Evolutionary conservation across 92 coral and sea anemone genomes (phyloP), one percentile per base, ranked within the genome.

Genomic region (Parazoanthus atlanticus): DNA sequence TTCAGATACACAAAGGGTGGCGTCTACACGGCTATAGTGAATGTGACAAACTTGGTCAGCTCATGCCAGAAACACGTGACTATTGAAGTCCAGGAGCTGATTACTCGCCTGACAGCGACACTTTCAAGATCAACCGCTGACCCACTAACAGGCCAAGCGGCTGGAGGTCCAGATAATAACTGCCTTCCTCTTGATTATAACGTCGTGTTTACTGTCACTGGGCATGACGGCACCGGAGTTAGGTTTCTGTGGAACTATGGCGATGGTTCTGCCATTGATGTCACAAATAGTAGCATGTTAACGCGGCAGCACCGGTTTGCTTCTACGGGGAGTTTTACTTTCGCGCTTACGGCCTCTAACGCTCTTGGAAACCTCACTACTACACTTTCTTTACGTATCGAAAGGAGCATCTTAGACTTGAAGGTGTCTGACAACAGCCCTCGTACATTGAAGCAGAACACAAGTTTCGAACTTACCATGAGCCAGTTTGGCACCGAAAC

Each of bases 361-460:
- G 88, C 71, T 25, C 91, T 93, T 41, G 88, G 88, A 26, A 72
- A 84, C 31, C 64, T 25, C 52, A 47, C 80, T 17, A 30, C 78
- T 11, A 12, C 15, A 32, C 76, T 65, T 30, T 47, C 79, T 13
- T 71, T 84, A 10, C 2, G 21, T 30, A 74, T n/a, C 13, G 74
- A 52, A 65, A n/a, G 19, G 40, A 47, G 83, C 30, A 38, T 86
- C 83, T 19, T 64, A 28, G 83, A 16, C 17, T 13, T 47, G 66
- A 79, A 72, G 11, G 34, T 94, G 19, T 65, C 81, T 23, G 97
- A 94, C 78, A 81, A 89, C 49, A 90, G 95, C 8, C 97, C 97
- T 5, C 82, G 85, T 11, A 76, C 86, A n/a, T 58, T 91, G 19
- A 83, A 85, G 23, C 25, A 64, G 71, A 41, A 41, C 10, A 93